phyloP scores from a whole-genome alignment of 2,888 invertebrate genomes.

The Noctua fimbriata region DNA sequence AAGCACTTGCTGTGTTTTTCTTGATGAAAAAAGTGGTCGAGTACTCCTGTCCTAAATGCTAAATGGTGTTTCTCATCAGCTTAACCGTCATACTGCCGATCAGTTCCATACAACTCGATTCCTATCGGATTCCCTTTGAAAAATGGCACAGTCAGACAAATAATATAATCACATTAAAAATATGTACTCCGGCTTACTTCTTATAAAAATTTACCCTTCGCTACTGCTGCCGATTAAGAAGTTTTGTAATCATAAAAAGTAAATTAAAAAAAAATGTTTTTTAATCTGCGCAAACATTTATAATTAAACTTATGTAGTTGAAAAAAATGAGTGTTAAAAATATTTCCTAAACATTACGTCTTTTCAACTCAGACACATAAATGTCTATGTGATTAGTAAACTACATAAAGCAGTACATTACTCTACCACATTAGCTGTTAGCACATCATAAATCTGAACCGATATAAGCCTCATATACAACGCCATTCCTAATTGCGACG shows the following conservation, averaged over 20 bases:
- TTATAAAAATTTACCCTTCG: no score
- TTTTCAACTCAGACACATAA: not conserved
- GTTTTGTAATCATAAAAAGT: no score
- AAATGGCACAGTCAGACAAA: no score
- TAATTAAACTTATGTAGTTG: not conserved
- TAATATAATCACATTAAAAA: no score
- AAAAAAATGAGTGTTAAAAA: not conserved
- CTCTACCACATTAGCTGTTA: not conserved
- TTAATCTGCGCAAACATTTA: not conserved
- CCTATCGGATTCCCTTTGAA: no score
- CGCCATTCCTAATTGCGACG: slow-evolving; percentile 22
- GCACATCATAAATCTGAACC: slow-evolving; percentile 21
- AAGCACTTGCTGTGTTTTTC: no score
- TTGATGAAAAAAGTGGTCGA: not conserved
- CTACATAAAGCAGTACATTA: not conserved
- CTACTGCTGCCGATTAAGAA: no score
- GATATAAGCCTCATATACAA: slow-evolving; percentile 4
- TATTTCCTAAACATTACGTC: not conserved
- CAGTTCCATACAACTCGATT: no score
- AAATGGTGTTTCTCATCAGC: not conserved
- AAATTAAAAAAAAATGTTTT: no score
- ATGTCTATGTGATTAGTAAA: not conserved
- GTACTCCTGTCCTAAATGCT: not conserved
- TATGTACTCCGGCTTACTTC: no score
- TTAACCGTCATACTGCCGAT: not conserved